A percentile compares a stretch with the other conserved stretches of the same genome.
Evolutionary conservation across 2,113 vertebrate species (phyloP).

Genomic region (Nothoprocta perdicaria): DNA sequence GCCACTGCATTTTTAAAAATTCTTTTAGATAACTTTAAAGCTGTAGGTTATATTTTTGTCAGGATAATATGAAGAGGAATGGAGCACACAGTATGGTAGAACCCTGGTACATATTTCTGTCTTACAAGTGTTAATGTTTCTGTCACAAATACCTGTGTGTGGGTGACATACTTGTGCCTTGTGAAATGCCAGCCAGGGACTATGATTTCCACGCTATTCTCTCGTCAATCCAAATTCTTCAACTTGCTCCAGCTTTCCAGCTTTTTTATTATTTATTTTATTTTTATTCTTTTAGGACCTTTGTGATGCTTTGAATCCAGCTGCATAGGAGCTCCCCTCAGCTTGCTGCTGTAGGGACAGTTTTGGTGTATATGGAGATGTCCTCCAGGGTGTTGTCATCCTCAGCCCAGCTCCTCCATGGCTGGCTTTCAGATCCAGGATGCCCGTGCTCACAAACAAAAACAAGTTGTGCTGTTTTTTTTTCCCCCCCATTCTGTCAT

Average conservation of each 20-base stretch:
- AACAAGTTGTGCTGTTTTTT: neutral
- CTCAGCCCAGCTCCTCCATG: neutral
- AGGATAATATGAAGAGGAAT: neutral
- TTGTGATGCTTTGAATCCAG: neutral
- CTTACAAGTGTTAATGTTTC: neutral
- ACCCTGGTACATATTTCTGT: neutral
- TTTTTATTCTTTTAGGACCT: neutral
- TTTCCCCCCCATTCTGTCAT: neutral
- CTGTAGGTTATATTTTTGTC: neutral
- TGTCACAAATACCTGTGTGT: neutral
- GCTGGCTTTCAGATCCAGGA: neutral
- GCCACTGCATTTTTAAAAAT: neutral
- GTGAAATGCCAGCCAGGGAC: neutral
- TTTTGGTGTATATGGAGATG: neutral
- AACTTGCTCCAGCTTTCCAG: neutral
- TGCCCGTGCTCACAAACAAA: fast-evolving
- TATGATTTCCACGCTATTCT: fast-evolving
- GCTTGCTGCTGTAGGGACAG: neutral
- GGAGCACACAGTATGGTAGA: neutral
- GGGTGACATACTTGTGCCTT: neutral
- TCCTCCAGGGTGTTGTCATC: neutral
- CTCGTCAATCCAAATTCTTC: neutral
- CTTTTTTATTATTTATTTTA: neutral
- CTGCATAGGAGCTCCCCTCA: neutral
- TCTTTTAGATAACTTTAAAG: neutral